Base-by-base conservation (phyloP, 2,797 vertebrate species). In the Odontamblyopus lacepedii region DNA sequence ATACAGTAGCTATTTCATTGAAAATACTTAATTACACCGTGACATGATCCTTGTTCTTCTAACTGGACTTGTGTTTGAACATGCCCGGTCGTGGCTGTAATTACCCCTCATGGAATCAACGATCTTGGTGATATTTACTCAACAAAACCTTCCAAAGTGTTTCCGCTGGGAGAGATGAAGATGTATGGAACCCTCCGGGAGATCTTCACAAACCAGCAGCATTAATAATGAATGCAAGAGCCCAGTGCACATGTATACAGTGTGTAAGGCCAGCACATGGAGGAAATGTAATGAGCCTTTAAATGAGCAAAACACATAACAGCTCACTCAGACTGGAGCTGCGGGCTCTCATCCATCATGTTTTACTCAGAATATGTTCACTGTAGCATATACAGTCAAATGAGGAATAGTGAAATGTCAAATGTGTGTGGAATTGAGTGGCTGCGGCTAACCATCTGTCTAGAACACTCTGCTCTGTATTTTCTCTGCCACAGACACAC, bases 151-250 rank as follows among this genome's bases (percentile, higher is more conserved):
- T 27, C 50, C 51, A 32, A 62, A 76, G 71, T 83, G 78, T 71
- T 80, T 72, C 60, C 4, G 68, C 78, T 77, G 27, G 29, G 82
- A 82, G 83, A 87, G 80, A 84, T 76, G 74, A 66, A 80, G 77
- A 85, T 32, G 77, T n/a, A 50, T 75, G 26, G 8, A 60, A 85
- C 41, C 85, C 75, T 0, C 68, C 78, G 88, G 82, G 89, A 90
- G 87, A 84, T 86, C 76, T 80, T 63, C 38, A 73, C 77, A 81
- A 79, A 75, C 85, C 78, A 87, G 87, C 86, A 74, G 66, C 77
- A 81, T 89, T 84, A 87, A 86, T 83, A 86, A 86, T 87, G 83
- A 76, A 88, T 74, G 55, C 26, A 29, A 32, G 29, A 80, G 72
- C 79, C 73, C 3, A 41, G 74, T 73, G 61, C 63, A 73, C 73